Evolutionary conservation across 2,888 invertebrate species (phyloP).

Genomic region (Sarcophaga variegata): DNA sequence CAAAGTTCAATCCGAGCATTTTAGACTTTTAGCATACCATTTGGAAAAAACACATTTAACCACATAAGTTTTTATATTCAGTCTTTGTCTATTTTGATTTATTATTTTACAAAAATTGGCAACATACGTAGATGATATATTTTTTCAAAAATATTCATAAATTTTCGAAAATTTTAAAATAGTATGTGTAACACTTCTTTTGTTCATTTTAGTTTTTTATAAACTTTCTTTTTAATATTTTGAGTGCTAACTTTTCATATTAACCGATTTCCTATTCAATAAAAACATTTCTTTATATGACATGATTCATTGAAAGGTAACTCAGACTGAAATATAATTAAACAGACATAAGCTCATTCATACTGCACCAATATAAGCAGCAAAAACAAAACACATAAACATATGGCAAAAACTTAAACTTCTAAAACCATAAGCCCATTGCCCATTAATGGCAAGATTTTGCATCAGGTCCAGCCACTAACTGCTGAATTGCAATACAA

Average conservation of each 20-base stretch:
- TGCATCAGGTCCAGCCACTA: slow-evolving; percentile 23
- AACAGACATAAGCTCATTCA: too few species aligned
- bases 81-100: slow-evolving; percentile 35
- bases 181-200: too few species aligned
- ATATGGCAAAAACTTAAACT: not conserved
- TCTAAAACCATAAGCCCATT: not conserved
- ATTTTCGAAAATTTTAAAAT: too few species aligned
- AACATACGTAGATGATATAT: slow-evolving; percentile 19
- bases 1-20: slow-evolving; percentile 7
- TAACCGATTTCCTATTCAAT: not conserved
- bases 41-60: too few species aligned
- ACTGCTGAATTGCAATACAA: slow-evolving; percentile 28
- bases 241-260: slow-evolving; percentile 23
- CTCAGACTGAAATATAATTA: too few species aligned
- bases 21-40: too few species aligned
- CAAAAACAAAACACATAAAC: too few species aligned
- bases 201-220: not conserved
- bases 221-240: slow-evolving; percentile 1
- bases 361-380: too few species aligned
- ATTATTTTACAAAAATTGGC: slow-evolving; percentile 37
- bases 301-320: too few species aligned
- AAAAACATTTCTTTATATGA: too few species aligned
- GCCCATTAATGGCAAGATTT: slow-evolving; percentile 36
- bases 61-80: not conserved
- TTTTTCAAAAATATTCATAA: not conserved